Evolutionary conservation across 2,113 vertebrate genomes (phyloP).

Genomic region (Raja brachyura): DNA sequence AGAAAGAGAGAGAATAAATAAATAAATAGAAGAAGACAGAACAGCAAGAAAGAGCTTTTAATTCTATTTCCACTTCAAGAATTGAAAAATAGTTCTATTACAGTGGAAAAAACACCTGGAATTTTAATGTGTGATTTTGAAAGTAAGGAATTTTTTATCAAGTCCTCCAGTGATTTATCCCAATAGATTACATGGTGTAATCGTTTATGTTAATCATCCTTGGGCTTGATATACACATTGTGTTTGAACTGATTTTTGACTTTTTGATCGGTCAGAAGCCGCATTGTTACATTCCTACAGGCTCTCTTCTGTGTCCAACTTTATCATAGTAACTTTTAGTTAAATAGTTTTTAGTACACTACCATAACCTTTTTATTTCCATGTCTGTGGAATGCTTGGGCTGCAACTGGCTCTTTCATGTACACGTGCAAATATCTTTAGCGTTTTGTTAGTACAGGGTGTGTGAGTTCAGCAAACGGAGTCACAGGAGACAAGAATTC

Average conservation of each 20-base stretch:
- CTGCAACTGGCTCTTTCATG: background rate
- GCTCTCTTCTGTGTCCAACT: background rate
- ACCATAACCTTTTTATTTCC: background rate
- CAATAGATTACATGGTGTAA: background rate
- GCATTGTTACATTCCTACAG: background rate
- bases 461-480: background rate
- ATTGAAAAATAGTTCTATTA: slow-evolving; percentile 4
- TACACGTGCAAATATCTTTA: background rate
- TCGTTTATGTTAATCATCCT: background rate
- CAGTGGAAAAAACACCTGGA: background rate
- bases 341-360: background rate
- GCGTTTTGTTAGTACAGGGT: no score
- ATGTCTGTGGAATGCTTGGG: background rate
- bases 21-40: background rate
- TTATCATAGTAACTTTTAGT: slow-evolving; percentile 7
- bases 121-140: background rate
- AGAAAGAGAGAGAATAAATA: background rate
- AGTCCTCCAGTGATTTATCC: background rate
- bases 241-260: slow-evolving; percentile 6
- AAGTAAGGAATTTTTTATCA: background rate
- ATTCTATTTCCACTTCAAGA: slow-evolving; percentile 3
- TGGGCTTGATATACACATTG: background rate
- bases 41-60: background rate
- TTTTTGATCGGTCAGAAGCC: background rate
- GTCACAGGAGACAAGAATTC: background rate